Conservation (phyloP, 1,140 invertebrate species). For the Matsumurasca onukii region DNA sequence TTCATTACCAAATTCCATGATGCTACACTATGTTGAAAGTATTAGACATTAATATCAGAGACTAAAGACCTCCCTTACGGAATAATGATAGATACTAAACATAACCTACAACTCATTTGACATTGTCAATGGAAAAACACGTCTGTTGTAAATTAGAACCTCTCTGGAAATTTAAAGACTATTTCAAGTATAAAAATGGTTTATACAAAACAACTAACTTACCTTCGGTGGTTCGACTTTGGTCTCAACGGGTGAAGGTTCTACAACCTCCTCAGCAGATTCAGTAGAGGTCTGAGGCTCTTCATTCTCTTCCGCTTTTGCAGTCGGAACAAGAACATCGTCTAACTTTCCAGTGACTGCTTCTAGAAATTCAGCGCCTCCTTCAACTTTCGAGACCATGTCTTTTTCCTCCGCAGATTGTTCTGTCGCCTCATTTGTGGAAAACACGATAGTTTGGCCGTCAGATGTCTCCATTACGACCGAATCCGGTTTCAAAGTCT, state of each 20-base stretch:
- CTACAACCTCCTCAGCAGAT: too few species aligned
- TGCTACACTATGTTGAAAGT: too few species aligned
- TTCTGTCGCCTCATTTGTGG: background rate
- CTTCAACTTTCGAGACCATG: slow-evolving; percentile 17
- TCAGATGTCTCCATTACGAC: slow-evolving; percentile 34
- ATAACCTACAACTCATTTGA: too few species aligned
- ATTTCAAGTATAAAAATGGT: background rate
- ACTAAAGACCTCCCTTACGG: too few species aligned
- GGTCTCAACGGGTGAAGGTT: background rate
- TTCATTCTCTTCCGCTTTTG: background rate
- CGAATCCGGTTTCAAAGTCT: slow-evolving; percentile 34
- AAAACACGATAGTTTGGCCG: slow-evolving; percentile 34
- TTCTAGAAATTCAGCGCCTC: slow-evolving; percentile 18
- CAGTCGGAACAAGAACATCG: background rate
- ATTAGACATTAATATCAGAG: too few species aligned
- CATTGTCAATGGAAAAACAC: too few species aligned
- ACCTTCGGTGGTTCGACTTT: slow-evolving; percentile 11
- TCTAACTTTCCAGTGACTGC: slow-evolving; percentile 22
- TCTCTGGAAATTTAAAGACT: background rate
- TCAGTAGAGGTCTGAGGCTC: background rate
- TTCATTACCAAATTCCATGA: too few species aligned
- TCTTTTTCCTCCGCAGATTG: background rate
- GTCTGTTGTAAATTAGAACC: too few species aligned
- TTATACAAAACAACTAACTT: background rate
- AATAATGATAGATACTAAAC: too few species aligned